Base-by-base conservation (phyloP, 2,113 vertebrate species). In the Steatornis caripensis region DNA sequence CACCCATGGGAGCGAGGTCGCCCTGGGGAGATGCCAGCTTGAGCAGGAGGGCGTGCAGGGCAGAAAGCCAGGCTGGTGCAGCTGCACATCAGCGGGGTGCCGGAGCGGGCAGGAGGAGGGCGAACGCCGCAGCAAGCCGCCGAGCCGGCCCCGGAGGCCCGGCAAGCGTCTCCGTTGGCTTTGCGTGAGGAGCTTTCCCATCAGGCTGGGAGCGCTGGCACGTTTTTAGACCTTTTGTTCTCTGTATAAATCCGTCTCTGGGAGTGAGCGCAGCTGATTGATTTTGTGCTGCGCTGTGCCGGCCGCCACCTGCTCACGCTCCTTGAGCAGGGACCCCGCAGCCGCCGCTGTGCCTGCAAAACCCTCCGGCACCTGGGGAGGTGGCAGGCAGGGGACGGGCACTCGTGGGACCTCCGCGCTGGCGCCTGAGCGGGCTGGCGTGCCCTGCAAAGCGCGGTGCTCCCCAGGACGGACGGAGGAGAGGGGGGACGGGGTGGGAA, bases 191-290 rank as follows among this genome's bases (percentile, higher is more conserved):
- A 91, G 69, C 60, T 41, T 57, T 54, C 51, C 74, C 60, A 24
- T 48, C 62, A 55, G 84, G 11, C 87, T 93, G 87, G 76, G 48
- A 91, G 58, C 0, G 0, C 64, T 87, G 93, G 95, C 55, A 82
- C 92, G 34, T 71, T 87, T 95, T 81, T 54, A 93, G 84, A 68
- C 15, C 34, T 87, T 92, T 94, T 93, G 95, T 92, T 95, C 96
- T 90, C 84, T 30, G 39, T 54, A 79, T 53, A 60, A 88, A 90
- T 82, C 62, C 1, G 0, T 87, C 84, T 70, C 57, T 0, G 10
- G 32, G 46, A 91, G 81, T 0, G 5, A 89, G 60, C 0, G 14
- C 2, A 1, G 51, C 48, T 8, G 32, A 79, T 64, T 79, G 92
- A 65, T 93, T 95, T 45, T 82, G 80, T 37, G 78, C 69, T 36